These are phyloP conservation scores for Scaptomyza pallida DNA, from an alignment of 1,140 invertebrate genomes.

Conservation along the genomic window DNA sequence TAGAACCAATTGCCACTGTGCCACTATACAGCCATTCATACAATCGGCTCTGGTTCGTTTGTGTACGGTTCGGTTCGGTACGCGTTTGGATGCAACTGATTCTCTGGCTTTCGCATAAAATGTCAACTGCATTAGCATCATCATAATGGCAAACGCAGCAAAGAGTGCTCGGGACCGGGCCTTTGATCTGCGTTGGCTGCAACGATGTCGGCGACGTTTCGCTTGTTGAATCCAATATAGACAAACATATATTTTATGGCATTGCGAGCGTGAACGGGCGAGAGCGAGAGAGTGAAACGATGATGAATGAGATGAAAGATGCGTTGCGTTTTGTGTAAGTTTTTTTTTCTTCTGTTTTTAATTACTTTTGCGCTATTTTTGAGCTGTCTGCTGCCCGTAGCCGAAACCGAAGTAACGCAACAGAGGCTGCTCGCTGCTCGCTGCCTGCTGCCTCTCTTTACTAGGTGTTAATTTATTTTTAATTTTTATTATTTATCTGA, in stretches of 20 bases:
- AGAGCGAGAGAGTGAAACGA: slow-evolving; percentile 7
- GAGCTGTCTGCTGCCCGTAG: slow-evolving; percentile 56
- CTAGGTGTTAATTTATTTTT: slow-evolving; percentile 83
- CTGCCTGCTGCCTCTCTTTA: slow-evolving; percentile 58
- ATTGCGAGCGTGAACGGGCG: not conserved
- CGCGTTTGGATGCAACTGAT: slow-evolving; percentile 25
- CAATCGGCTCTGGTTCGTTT: too few species aligned
- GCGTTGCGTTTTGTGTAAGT: slow-evolving; percentile 54
- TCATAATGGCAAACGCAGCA: slow-evolving; percentile 59
- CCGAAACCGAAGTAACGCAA: slow-evolving; percentile 38
- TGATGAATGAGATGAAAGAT: not conserved
- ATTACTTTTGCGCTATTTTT: slow-evolving; percentile 81
- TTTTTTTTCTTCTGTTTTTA: slow-evolving; percentile 75
- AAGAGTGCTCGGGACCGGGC: slow-evolving; percentile 38
- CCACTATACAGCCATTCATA: slow-evolving; percentile 2
- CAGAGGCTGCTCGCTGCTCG: slow-evolving; percentile 1
- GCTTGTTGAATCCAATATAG: slow-evolving; percentile 78
- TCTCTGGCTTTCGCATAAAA: slow-evolving; percentile 58
- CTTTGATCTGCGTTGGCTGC: slow-evolving; percentile 63
- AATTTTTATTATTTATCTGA: slow-evolving; percentile 81
- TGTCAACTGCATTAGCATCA: slow-evolving; percentile 78
- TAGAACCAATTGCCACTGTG: not conserved
- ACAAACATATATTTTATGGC: slow-evolving; percentile 53
- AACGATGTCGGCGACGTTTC: slow-evolving; percentile 46
- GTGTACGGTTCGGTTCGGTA: not conserved